These are phyloP conservation scores for Cassiopea xamachana DNA, from an alignment of 30 jellyfish, hydroid and myxozoan genomes.

Conservation along the genomic window DNA sequence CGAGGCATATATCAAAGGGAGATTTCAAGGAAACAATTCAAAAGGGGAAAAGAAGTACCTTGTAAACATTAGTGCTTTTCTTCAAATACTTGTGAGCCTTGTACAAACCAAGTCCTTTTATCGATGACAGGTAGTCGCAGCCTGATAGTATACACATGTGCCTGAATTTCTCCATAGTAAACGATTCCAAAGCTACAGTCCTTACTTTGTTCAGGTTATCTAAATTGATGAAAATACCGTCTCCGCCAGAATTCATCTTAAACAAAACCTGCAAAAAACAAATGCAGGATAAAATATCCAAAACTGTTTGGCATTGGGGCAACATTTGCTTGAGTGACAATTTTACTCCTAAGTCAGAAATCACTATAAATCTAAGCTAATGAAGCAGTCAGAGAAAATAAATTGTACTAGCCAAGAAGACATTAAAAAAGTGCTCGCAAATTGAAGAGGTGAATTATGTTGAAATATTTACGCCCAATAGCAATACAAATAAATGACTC, in stretches of 20 bases:
- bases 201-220: constrained; percentile 84
- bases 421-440: too few relatives aligned
- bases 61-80: constrained; percentile 78
- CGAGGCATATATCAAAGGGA: background rate
- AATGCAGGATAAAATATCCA: background rate
- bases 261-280: constrained; percentile 76
- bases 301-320: too few relatives aligned
- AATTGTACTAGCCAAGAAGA: too few relatives aligned
- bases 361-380: too few relatives aligned
- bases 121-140: constrained; percentile 98
- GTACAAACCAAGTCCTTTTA: constrained; percentile 94
- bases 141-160: constrained; percentile 98
- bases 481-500: too few relatives aligned
- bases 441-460: too few relatives aligned
- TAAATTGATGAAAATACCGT: constrained; percentile 89
- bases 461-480: too few relatives aligned
- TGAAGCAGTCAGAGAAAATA: too few relatives aligned
- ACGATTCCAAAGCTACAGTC: constrained; percentile 80
- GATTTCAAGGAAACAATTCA: background rate
- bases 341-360: too few relatives aligned
- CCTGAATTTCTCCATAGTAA: constrained; percentile 91
- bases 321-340: too few relatives aligned
- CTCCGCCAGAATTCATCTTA: constrained; percentile 94
- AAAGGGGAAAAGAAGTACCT: constrained; percentile 51
- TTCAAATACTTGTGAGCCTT: constrained; percentile 81